Conservation (phyloP, 2,113 vertebrate genomes). For the Osmerus mordax region DNA sequence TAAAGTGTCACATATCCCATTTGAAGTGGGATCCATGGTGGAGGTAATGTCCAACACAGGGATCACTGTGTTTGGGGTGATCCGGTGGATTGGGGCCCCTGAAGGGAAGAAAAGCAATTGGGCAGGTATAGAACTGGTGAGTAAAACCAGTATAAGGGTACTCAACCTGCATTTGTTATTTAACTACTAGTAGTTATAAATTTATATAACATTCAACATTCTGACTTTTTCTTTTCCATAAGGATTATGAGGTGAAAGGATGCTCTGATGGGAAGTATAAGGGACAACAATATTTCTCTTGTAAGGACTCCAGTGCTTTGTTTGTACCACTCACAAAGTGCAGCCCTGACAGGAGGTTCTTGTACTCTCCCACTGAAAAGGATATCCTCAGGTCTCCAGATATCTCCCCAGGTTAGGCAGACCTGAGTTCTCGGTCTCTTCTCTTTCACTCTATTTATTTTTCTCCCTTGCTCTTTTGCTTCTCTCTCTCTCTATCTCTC, state of each 20-base stretch:
- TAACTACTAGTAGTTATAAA: background rate
- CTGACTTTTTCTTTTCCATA: constrained; percentile 2
- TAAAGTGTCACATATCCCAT: background rate
- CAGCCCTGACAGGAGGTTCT: constrained; percentile 68
- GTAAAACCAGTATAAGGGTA: constrained; percentile 9
- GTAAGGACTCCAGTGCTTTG: constrained; percentile 58
- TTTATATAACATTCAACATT: background rate
- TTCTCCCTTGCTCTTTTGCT: too few relatives aligned
- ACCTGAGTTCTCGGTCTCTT: background rate
- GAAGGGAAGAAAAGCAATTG: constrained; percentile 51
- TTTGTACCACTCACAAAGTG: constrained; percentile 68
- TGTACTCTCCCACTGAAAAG: constrained; percentile 7
- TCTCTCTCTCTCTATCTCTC: too few relatives aligned
- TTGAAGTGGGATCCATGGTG: constrained; percentile 73
- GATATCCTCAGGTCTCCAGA: constrained; percentile 22
- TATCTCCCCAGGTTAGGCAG: constrained; percentile 47
- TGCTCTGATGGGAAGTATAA: constrained; percentile 63
- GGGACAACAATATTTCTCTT: constrained; percentile 66
- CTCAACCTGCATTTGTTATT: background rate
- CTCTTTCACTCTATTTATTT: too few relatives aligned
- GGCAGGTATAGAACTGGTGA: constrained; percentile 75
- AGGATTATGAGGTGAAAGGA: constrained; percentile 66
- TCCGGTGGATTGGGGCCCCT: constrained; percentile 69
- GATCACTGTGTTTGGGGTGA: constrained; percentile 66
- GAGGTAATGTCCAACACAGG: constrained; percentile 60